Evolutionary conservation across 2,888 invertebrate genomes (phyloP).

Genomic region (Lymantria dispar): DNA sequence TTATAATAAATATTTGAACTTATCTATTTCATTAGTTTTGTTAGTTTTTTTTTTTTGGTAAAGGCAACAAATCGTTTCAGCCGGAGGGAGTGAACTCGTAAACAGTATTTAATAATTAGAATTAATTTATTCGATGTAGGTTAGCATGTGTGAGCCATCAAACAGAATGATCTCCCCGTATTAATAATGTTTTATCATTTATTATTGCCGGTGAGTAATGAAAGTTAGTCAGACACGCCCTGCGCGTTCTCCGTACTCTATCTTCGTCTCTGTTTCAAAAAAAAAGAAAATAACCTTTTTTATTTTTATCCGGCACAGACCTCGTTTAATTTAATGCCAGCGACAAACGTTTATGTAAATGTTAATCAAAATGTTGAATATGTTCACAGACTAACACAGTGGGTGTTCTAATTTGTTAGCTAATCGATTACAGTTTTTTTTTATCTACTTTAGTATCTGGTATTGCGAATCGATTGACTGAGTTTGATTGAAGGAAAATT

Average conservation of each 20-base stretch:
- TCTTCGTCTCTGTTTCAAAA: slow-evolving; percentile 70
- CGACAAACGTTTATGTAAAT: slow-evolving; percentile 67
- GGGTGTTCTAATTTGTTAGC: slow-evolving; percentile 45
- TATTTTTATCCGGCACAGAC: slow-evolving; percentile 54
- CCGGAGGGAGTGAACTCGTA: slow-evolving; percentile 43
- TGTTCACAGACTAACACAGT: slow-evolving; percentile 38
- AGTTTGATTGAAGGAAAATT: slow-evolving; percentile 33
- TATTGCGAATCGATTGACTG: slow-evolving; percentile 32
- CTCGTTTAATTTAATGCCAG: slow-evolving; percentile 60
- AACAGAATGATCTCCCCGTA: slow-evolving; percentile 69
- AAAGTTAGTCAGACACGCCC: slow-evolving; percentile 78
- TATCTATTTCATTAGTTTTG: background rate
- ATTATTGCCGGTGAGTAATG: slow-evolving; percentile 79
- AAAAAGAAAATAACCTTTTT: slow-evolving; percentile 64
- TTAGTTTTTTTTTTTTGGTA: background rate
- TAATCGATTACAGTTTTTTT: slow-evolving; percentile 40
- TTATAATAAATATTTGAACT: background rate
- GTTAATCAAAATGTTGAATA: slow-evolving; percentile 35
- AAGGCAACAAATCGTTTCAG: slow-evolving; percentile 27
- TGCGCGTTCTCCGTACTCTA: slow-evolving; percentile 67
- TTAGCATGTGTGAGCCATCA: slow-evolving; percentile 69
- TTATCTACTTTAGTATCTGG: slow-evolving; percentile 29
- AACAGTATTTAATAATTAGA: slow-evolving; percentile 70
- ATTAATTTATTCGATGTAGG: slow-evolving; percentile 74
- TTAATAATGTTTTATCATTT: slow-evolving; percentile 83